Base-by-base conservation (phyloP, 2,888 invertebrate species). In the Eristalinus aeneus region DNA sequence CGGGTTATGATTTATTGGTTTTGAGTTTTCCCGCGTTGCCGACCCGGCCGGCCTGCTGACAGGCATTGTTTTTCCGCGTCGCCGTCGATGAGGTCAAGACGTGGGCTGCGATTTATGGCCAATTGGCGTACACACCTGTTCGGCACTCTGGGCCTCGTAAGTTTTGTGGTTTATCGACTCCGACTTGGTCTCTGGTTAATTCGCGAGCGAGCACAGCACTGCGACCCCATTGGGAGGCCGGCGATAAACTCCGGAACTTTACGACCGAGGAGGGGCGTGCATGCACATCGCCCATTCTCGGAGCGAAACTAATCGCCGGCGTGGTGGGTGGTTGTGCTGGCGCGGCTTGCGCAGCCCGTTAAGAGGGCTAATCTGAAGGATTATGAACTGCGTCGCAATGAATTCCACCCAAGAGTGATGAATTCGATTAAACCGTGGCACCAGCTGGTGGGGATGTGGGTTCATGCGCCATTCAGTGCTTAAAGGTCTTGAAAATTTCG, bases 71-170 rank as follows among this genome's bases (percentile, higher is more conserved):
- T 64, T 56, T 34, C 39, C 16, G 3, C 54, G 1, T 53, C 34
- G 23, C 3, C 54, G 1, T 8, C 6, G 71, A 46, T 60, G 58
- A 64, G 63, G 56, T 56, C 68, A 61, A 6, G 16, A 16, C 39
- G 78, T 78, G 67, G 78, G 78, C 23, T 23, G 46, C 64, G 60
- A 72, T 78, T 78, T 65, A 78, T 78, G 39, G 60, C n/a, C 65
- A 65, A 72, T 60, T 23, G 36, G 72, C 53, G 16, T 23, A 31
- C 78, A 78, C 78, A 78, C 78, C 78, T 78, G 72, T 67, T 72
- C 16, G 34, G 20, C 20, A 2, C 36, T 27, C 46, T 46, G 46
- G 46, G 46, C n/a, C 46, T 46, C 46, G 46, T 46, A 46, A 46
- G 46, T 46, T 16, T 46, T 16, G 46, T 16, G 46, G 46, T 46